phyloP scores from a whole-genome alignment of 2,797 vertebrate genomes.

The Phoxinus dragarum region DNA sequence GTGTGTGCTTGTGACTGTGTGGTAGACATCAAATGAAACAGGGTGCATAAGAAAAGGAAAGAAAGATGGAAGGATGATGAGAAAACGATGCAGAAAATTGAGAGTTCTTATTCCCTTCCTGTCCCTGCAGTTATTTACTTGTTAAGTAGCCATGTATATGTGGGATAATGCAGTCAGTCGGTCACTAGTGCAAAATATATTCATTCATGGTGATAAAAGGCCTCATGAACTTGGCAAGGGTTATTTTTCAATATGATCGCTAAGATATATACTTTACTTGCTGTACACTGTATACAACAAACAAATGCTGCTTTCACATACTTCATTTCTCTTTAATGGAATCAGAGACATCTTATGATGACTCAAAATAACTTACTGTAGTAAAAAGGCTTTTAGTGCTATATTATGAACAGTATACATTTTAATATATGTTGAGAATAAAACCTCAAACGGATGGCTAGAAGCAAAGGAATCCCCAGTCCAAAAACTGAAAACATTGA shows the following conservation, averaged over 20 bases:
- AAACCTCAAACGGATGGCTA: not conserved
- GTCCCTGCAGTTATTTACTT: not conserved
- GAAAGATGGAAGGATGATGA: not conserved
- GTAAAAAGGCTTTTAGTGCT: not conserved
- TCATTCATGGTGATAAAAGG: not conserved
- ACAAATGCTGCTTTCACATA: not conserved
- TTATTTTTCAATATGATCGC: not conserved
- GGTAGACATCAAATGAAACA: slow-evolving; percentile 2
- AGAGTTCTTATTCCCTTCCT: not conserved
- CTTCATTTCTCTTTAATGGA: not conserved
- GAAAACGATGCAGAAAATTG: not conserved
- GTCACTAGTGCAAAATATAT: not conserved
- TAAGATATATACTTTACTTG: not conserved
- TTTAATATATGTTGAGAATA: no score
- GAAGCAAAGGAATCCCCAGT: not conserved
- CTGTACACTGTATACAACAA: not conserved
- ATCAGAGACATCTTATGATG: not conserved
- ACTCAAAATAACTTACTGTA: not conserved
- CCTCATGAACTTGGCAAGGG: not conserved
- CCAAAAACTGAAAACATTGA: not conserved
- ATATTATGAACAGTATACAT: no score
- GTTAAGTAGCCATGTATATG: not conserved
- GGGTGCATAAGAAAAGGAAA: not conserved
- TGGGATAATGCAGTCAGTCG: not conserved
- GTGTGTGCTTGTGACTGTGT: not conserved